phyloP scores from a whole-genome alignment of 2,113 vertebrate genomes.

The Phoxinus phoxinus region DNA sequence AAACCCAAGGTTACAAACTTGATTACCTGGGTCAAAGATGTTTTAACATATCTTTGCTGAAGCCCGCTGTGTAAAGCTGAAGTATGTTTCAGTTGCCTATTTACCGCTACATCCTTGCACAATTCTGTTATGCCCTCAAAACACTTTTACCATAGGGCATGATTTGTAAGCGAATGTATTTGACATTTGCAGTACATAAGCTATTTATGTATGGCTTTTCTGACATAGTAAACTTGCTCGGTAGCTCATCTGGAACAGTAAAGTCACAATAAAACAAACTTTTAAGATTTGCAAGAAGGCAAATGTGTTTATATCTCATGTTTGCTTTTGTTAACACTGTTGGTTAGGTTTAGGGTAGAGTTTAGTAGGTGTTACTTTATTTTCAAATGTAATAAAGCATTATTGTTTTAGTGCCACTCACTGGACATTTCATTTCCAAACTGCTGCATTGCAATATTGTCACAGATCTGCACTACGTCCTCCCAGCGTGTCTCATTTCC shows the following conservation, averaged over 20 bases:
- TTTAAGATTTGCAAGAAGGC: neutral
- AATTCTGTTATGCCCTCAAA: neutral
- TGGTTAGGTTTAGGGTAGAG: neutral
- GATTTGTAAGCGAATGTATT: neutral
- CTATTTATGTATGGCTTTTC: neutral
- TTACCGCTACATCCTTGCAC: neutral
- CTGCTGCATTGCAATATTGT: neutral
- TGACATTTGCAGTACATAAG: neutral
- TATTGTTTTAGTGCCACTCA: neutral
- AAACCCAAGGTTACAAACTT: neutral
- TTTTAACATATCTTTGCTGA: neutral
- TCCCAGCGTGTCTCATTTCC: too few relatives aligned
- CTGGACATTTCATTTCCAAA: too few relatives aligned
- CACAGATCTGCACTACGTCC: too few relatives aligned
- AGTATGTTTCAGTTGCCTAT: neutral
- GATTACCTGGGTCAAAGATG: neutral
- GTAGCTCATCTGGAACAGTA: neutral
- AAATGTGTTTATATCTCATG: neutral
- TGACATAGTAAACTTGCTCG: neutral
- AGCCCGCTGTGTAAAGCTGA: neutral
- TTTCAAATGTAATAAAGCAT: neutral
- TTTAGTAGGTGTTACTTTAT: neutral
- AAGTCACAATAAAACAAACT: neutral
- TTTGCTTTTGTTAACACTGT: too few relatives aligned
- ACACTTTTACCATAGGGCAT: neutral